A percentile compares a stretch with the other conserved stretches of the same genome.
These are phyloP conservation scores for Halyomorpha halys DNA, from an alignment of 1,140 invertebrate genomes.

Conservation along the genomic window DNA sequence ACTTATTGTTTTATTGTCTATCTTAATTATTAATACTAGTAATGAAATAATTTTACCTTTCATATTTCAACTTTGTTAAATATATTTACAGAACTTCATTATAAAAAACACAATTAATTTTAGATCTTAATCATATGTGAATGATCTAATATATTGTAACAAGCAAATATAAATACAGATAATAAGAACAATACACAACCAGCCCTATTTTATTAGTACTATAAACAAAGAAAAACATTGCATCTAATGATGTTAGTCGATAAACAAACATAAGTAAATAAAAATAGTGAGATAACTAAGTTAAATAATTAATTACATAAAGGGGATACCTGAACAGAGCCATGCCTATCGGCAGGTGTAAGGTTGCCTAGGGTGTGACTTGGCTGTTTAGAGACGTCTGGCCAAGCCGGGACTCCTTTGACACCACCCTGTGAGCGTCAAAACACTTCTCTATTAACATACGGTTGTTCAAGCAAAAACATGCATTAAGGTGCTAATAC, in stretches of 20 bases:
- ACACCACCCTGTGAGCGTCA: conserved; percentile 35
- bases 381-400: conserved; percentile 38
- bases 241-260: conserved; percentile 4
- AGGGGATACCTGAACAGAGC: conserved; percentile 74
- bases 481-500: too few species aligned
- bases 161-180: too few species aligned
- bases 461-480: too few species aligned
- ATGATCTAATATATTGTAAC: too few species aligned
- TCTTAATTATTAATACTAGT: too few species aligned
- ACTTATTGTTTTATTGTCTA: too few species aligned
- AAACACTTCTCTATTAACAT: conserved; percentile 19
- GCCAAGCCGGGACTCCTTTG: conserved; percentile 43
- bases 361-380: conserved; percentile 52
- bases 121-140: too few species aligned
- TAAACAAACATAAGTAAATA: conserved; percentile 14
- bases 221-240: background rate
- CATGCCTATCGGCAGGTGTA: conserved; percentile 85
- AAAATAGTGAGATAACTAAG: conserved; percentile 2
- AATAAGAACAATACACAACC: conserved; percentile 2
- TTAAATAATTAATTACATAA: conserved; percentile 27
- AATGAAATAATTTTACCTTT: too few species aligned
- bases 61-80: too few species aligned
- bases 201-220: conserved; percentile 2
- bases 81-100: too few species aligned
- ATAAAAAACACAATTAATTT: too few species aligned